These are phyloP conservation scores for Channa maculata DNA, from an alignment of 2,113 vertebrate species.

Conservation along the genomic window DNA sequence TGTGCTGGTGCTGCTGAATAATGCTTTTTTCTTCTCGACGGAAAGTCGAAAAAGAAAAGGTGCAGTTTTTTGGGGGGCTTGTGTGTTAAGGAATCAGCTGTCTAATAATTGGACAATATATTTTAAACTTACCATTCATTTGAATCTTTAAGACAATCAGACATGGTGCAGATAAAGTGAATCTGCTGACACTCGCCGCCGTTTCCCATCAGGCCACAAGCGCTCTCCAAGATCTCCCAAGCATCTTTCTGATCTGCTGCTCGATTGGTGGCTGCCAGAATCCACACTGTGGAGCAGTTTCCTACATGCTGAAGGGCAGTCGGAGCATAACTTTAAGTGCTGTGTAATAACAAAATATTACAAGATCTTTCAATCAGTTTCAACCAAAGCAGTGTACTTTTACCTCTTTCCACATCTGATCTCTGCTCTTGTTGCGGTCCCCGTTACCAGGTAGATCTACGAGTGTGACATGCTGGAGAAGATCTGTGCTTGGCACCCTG, in stretches of 20 bases:
- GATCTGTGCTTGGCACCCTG: conserved; percentile 34
- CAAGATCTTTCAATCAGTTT: too few relatives aligned
- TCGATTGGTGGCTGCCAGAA: conserved; percentile 59
- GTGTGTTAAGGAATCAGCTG: rapidly evolving
- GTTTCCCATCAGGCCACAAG: conserved; percentile 40
- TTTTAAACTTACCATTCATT: too few relatives aligned
- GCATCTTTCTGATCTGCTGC: conserved; percentile 48
- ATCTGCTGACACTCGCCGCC: conserved; percentile 62
- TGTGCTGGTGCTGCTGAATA: too few relatives aligned
- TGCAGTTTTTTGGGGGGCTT: too few relatives aligned
- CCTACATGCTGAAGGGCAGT: conserved; percentile 44
- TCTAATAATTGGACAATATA: too few relatives aligned
- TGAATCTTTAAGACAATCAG: conserved; percentile 29
- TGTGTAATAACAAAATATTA: too few relatives aligned
- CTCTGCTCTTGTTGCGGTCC: conserved; percentile 63
- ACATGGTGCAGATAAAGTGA: conserved; percentile 69
- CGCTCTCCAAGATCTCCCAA: conserved; percentile 55
- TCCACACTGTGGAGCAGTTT: conserved; percentile 65
- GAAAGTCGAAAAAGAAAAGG: too few relatives aligned
- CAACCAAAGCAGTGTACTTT: background rate
- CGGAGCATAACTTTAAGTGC: background rate
- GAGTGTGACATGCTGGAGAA: conserved; percentile 57
- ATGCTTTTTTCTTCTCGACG: too few relatives aligned
- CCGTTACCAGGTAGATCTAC: conserved; percentile 74
- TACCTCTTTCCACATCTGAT: conserved; percentile 66